Evolutionary conservation across 1,140 invertebrate species (phyloP), one percentile per base, ranked within the genome.

Genomic region (Brachionus angularis): DNA sequence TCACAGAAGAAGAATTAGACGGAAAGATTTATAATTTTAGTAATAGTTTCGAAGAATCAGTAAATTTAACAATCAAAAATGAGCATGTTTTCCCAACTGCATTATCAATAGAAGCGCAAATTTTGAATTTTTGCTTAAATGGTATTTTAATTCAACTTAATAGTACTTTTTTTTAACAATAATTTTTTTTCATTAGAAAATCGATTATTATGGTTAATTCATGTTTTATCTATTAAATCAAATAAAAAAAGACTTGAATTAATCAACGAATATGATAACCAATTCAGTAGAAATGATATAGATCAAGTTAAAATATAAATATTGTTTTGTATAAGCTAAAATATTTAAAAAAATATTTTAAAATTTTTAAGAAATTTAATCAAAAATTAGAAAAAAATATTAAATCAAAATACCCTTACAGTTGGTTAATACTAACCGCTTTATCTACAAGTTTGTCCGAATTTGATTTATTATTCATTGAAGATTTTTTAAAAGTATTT

Each of bases 51-150:
- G 36, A 39, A 39, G 23, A 39, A n/a, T 25, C 39, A 25, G 23
- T 58, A 4, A 58, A 58, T 58, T 58, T 34, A 12, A 31, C 53
- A 23, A 25, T 58, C 36, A 16, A n/a, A 18, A 58, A 58, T 58
- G 53, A 58, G 39, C 36, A 58, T 23, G 36, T 39, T 27, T 58
- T 39, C 12, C 53, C 53, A 3, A 23, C 16, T 23, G 18, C 25
- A 5, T 23, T 58, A 7, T 36, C 53, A 18, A 10, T 58, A n/a
- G 53, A 58, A 36, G 16, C 33, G 1, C 53, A 58, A 39, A 58
- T 58, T 58, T 25, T 58, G n/a, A 25, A 12, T 12, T 58, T 58
- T 58, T 31, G 33, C 23, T 10, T 58, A 25, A 58, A 58, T 18
- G 53, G 53, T 58, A 39, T 7, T 5, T n/a, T 42, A 14, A 42